These are phyloP conservation scores for Biston stratarius DNA, from an alignment of 2,888 invertebrate species.

Conservation along the genomic window DNA sequence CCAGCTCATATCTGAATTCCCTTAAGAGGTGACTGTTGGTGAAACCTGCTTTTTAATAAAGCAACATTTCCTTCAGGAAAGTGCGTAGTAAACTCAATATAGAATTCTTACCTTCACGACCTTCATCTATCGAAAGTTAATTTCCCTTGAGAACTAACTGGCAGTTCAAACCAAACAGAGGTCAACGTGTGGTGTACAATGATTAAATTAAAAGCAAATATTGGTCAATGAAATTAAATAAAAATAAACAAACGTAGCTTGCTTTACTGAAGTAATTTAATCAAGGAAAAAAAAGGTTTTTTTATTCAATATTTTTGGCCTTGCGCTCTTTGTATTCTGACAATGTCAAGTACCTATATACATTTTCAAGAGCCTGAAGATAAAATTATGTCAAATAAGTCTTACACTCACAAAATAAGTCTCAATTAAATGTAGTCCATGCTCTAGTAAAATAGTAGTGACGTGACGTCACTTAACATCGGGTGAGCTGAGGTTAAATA, in stretches of 20 bases:
- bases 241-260: conserved; percentile 2
- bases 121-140: conserved; percentile 36
- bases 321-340: too few species aligned
- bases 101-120: conserved; percentile 35
- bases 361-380: too few species aligned
- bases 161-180: conserved; percentile 31
- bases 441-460: too few species aligned
- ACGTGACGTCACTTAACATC: too few species aligned
- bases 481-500: too few species aligned
- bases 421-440: too few species aligned
- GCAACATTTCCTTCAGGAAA: conserved; percentile 21
- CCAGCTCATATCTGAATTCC: conserved; percentile 9
- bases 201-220: conserved; percentile 30
- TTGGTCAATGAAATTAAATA: conserved; percentile 8
- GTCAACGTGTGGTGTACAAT: conserved; percentile 18
- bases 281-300: too few species aligned
- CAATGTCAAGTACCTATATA: too few species aligned
- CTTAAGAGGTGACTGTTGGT: conserved; percentile 3
- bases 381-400: too few species aligned
- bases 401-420: too few species aligned
- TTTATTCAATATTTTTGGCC: too few species aligned
- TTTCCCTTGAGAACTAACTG: conserved; percentile 33
- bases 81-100: conserved; percentile 32
- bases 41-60: conserved; percentile 33
- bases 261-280: too few species aligned